phyloP scores from a whole-genome alignment of 2,888 invertebrate genomes.

The Eristalis tenax region DNA sequence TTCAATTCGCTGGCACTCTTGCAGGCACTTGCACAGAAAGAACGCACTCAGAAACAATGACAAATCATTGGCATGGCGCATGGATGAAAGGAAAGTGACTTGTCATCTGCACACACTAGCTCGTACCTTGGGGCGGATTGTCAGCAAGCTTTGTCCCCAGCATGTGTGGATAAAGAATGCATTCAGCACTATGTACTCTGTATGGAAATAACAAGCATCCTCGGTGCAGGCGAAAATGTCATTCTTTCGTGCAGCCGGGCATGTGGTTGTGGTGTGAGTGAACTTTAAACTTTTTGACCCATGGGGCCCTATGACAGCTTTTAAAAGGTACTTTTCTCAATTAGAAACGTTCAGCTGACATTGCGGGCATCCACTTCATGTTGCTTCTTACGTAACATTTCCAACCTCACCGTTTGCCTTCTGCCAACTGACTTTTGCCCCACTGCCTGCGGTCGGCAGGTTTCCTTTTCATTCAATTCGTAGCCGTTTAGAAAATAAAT shows the following conservation, averaged over 20 bases:
- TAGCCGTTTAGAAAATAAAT: slow-evolving; percentile 52
- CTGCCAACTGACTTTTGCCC: slow-evolving; percentile 4
- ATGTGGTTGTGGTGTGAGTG: slow-evolving; percentile 1
- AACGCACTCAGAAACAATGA: slow-evolving; percentile 49
- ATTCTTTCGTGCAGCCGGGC: slow-evolving; percentile 43
- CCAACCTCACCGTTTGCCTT: background rate
- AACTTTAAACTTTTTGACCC: slow-evolving; percentile 56
- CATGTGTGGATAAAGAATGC: slow-evolving; percentile 24
- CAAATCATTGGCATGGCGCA: slow-evolving; percentile 44
- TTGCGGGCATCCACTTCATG: slow-evolving; percentile 61
- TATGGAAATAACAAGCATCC: slow-evolving; percentile 10
- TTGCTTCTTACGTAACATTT: slow-evolving; percentile 40
- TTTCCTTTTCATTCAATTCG: slow-evolving; percentile 50
- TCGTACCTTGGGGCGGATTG: background rate
- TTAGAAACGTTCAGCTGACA: slow-evolving; percentile 63
- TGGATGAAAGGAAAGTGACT: slow-evolving; percentile 5
- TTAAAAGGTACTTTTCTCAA: slow-evolving; percentile 67
- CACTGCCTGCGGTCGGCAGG: slow-evolving; percentile 46
- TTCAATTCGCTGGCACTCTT: background rate
- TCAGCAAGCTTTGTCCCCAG: background rate
- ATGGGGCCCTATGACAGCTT: slow-evolving; percentile 57
- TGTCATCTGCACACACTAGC: background rate
- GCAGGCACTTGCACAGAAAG: slow-evolving; percentile 12
- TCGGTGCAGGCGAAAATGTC: slow-evolving; percentile 37
- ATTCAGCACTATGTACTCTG: slow-evolving; percentile 8